A percentile compares a stretch with the other conserved stretches of the same genome.
Conservation (phyloP, 2,888 invertebrate genomes). For the Agriopis leucophaearia region DNA sequence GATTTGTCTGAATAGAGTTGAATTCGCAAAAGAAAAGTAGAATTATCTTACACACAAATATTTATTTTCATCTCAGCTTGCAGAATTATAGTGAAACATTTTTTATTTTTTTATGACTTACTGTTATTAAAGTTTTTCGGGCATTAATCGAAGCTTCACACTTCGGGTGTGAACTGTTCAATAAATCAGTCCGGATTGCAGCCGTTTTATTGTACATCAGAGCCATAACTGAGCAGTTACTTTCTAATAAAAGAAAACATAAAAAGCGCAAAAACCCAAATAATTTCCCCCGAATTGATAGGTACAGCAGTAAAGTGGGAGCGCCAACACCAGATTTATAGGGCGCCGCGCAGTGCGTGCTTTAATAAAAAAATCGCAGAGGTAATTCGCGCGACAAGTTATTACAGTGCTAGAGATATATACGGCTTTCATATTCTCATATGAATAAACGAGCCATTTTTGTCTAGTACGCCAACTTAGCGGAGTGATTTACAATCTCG, state of each 20-base stretch:
- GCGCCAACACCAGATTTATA: constrained; percentile 81
- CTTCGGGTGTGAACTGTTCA: constrained; percentile 27
- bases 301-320: constrained; percentile 76
- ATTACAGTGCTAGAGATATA: constrained; percentile 76
- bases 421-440: constrained; percentile 72
- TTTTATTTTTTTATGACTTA: background rate
- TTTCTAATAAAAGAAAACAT: constrained; percentile 70
- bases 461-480: constrained; percentile 65
- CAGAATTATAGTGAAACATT: background rate
- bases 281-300: constrained; percentile 76
- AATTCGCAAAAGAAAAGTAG: constrained; percentile 35
- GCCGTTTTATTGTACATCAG: constrained; percentile 46
- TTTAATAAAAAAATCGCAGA: constrained; percentile 82
- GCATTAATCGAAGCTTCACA: constrained; percentile 19
- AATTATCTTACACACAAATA: constrained; percentile 23
- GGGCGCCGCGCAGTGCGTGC: constrained; percentile 80
- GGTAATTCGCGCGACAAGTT: constrained; percentile 83
- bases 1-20: constrained; percentile 27
- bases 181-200: constrained; percentile 34
- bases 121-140: background rate
- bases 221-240: constrained; percentile 55
- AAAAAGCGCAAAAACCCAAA: constrained; percentile 69
- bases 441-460: constrained; percentile 74
- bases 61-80: constrained; percentile 2
- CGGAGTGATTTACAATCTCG: constrained; percentile 52